Base-by-base conservation (phyloP, 2,888 invertebrate genomes). In the Proisotoma minuta region DNA sequence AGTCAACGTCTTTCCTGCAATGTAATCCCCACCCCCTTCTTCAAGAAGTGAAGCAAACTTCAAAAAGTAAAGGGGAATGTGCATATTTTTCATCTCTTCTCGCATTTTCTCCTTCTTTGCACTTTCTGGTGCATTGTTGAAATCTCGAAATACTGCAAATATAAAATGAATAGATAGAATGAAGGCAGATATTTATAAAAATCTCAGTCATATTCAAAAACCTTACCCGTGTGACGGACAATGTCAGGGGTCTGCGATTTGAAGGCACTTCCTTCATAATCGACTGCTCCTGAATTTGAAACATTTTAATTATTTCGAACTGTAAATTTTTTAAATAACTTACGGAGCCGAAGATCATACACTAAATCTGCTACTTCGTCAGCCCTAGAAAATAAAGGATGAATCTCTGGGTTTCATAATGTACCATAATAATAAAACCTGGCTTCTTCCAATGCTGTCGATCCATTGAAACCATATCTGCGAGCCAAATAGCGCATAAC, bases 261-360 rank as follows among this genome's bases (percentile, higher is more conserved):
- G 39, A 26, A 59, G 23, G 22, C 49, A 18, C n/a, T 22, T n/a
- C 28, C 28, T 15, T 58, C 28, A 29, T 58, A 29, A 3, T 8
- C 48, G 12, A 10, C 27, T 28, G 49, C 57, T 29, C 57, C 62
- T 29, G 5, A 4, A 51, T 27, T 4, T 51, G 24, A 43, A 10
- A 34, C 34, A 34, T 8, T 34, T 34, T 10, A 34, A 34, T 10
- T 34, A 34, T 34, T 34, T 34, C 34, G 15, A n/a, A n/a, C n/a
- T n/a, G n/a, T n/a, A n/a, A n/a, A 34, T 8, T 34, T 15, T 34
- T 34, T 34, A 34, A 34, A 34, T 10, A 34, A 29, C 28, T 57
- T 51, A 40, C 57, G 50, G 2, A 63, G 52, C 12, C 64, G 20
- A 22, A 64, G 27, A 22, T 64, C 64, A 54, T 64, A 64, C n/a